These are phyloP conservation scores for Campylomormyrus tamandua DNA, from an alignment of 2,113 vertebrate species.

Conservation along the genomic window DNA sequence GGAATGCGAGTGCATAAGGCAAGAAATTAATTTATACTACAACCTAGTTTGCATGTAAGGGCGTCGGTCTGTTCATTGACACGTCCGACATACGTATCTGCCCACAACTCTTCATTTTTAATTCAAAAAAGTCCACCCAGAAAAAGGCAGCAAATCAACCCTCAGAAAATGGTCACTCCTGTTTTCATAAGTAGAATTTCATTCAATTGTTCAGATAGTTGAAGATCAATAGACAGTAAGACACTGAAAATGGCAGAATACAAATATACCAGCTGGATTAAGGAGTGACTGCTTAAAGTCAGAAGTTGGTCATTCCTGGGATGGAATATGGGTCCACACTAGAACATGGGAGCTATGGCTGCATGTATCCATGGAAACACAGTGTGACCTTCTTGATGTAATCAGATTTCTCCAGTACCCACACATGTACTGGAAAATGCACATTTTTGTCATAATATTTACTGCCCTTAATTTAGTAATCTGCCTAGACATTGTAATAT, in stretches of 20 bases:
- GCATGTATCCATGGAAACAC: constrained; percentile 12
- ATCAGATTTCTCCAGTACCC: background rate
- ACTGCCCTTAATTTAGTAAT: background rate
- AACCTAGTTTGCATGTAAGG: background rate
- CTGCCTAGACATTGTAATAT: background rate
- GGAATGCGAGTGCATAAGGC: background rate
- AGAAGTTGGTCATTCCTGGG: background rate
- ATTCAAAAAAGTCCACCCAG: background rate
- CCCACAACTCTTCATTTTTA: background rate
- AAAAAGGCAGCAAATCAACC: background rate
- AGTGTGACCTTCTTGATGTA: background rate
- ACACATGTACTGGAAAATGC: background rate
- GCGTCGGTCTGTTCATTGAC: background rate
- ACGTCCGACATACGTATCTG: background rate
- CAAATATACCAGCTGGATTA: background rate
- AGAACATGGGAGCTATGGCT: background rate
- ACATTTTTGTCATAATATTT: background rate
- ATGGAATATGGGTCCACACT: background rate
- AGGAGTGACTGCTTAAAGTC: background rate
- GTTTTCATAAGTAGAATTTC: background rate
- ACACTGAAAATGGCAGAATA: background rate
- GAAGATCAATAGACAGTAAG: background rate
- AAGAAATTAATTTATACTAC: background rate
- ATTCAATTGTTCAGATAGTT: background rate
- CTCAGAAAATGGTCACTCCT: background rate